Conservation (phyloP, 2,888 invertebrate genomes). For the Morpho achilles region DNA sequence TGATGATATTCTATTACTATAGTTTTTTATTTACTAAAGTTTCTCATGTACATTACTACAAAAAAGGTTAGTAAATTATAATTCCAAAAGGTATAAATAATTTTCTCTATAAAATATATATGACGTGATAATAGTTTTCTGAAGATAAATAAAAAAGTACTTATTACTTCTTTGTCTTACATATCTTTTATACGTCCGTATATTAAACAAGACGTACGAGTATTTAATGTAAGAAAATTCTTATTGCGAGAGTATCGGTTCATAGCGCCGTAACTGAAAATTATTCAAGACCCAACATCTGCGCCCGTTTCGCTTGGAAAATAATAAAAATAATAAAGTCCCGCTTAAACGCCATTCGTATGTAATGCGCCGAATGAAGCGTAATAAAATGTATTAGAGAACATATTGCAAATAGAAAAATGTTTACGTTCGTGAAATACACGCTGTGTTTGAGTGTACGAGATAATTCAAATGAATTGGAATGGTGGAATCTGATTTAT, state of each 20-base stretch:
- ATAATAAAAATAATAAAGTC: conserved; percentile 65
- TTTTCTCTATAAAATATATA: too few species aligned
- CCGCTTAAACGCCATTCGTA: conserved; percentile 74
- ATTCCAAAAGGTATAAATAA: too few species aligned
- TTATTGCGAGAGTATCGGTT: conserved; percentile 46
- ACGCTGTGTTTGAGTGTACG: conserved; percentile 12
- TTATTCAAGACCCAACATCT: conserved; percentile 62
- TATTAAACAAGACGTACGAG: conserved; percentile 16
- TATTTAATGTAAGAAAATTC: conserved; percentile 39
- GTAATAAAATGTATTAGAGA: conserved; percentile 72
- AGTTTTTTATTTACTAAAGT: too few species aligned
- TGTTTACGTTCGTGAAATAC: conserved; percentile 19
- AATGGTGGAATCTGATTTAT: background rate
- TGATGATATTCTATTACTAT: too few species aligned
- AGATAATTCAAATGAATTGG: conserved; percentile 20
- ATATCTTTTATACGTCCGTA: conserved; percentile 15
- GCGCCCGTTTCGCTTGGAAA: conserved; percentile 57
- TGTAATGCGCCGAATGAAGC: conserved; percentile 71
- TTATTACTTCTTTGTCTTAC: conserved; percentile 14
- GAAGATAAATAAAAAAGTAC: too few species aligned
- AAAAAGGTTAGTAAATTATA: too few species aligned
- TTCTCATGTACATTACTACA: too few species aligned
- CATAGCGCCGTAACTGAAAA: conserved; percentile 57
- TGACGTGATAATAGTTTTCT: too few species aligned
- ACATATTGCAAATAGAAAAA: conserved; percentile 69